Percentiles rank a stretch among this genome's conserved stretches.
Conservation (phyloP, 1,140 invertebrate genomes). For the Aphelenchoides besseyi region DNA sequence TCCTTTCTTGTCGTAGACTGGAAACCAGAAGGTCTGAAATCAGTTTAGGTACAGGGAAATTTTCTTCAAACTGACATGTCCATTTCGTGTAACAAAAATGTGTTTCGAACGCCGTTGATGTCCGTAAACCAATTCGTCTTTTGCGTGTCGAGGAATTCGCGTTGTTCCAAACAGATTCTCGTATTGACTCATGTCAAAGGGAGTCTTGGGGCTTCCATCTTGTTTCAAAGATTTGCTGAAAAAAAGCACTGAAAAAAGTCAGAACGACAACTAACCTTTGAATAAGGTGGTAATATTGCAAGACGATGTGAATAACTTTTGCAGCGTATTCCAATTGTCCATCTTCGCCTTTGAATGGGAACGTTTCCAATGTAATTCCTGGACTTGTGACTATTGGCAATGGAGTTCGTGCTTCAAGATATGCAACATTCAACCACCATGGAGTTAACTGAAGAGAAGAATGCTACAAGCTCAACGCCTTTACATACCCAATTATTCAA, state of each 20-base stretch:
- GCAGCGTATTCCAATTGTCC: conserved; percentile 57
- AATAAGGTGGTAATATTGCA: conserved; percentile 52
- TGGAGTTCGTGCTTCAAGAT: conserved; percentile 50
- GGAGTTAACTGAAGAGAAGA: conserved; percentile 51
- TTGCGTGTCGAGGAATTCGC: conserved; percentile 43
- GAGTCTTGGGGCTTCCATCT: conserved; percentile 49
- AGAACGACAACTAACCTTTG: conserved; percentile 34
- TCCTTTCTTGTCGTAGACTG: conserved; percentile 50
- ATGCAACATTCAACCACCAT: conserved; percentile 60
- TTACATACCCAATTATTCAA: conserved; percentile 55
- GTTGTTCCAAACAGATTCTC: conserved; percentile 57
- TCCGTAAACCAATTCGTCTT: conserved; percentile 47
- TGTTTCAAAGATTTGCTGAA: conserved; percentile 50
- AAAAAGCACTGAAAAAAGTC: neutral
- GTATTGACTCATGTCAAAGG: conserved; percentile 61
- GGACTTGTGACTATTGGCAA: conserved; percentile 57
- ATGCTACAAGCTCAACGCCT: conserved; percentile 2
- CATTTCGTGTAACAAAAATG: conserved; percentile 52
- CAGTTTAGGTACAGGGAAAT: neutral
- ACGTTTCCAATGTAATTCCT: conserved; percentile 54
- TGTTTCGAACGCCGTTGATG: conserved; percentile 35
- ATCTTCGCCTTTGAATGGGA: conserved; percentile 42
- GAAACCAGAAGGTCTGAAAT: conserved; percentile 53
- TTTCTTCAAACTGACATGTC: conserved; percentile 50
- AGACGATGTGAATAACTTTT: conserved; percentile 52